Percentiles rank a stretch among this genome's conserved stretches.
phyloP scores from a whole-genome alignment of 2,113 vertebrate genomes.

The Trichechus manatus region DNA sequence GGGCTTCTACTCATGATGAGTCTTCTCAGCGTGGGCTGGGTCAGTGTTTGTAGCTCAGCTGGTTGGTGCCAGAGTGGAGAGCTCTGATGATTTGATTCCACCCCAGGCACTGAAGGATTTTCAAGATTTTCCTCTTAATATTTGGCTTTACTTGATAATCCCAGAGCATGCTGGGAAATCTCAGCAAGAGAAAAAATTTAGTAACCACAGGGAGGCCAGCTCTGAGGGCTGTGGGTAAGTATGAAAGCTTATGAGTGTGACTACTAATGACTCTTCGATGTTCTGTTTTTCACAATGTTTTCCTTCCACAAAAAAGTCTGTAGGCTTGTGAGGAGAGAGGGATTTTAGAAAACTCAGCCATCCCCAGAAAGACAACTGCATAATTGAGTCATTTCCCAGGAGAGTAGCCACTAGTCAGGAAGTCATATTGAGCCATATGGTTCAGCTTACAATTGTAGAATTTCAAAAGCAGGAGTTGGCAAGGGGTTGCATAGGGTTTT shows the following conservation, averaged over 20 bases:
- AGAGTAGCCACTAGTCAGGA: slow-evolving; percentile 54
- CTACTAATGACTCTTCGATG: slow-evolving; percentile 74
- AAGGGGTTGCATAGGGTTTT: not conserved
- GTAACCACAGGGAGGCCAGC: slow-evolving; percentile 71
- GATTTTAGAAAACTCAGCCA: slow-evolving; percentile 42
- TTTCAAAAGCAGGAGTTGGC: slow-evolving; percentile 70
- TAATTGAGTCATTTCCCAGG: slow-evolving; percentile 58
- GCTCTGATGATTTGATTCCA: slow-evolving; percentile 80
- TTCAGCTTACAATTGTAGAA: slow-evolving; percentile 50
- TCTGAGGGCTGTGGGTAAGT: slow-evolving; percentile 64
- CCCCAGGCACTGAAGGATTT: slow-evolving; percentile 81
- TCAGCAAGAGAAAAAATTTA: slow-evolving; percentile 79
- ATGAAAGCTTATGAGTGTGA: slow-evolving; percentile 60
- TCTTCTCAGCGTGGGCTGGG: slow-evolving; percentile 65
- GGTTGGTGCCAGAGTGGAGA: slow-evolving; percentile 69
- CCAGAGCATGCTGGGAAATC: slow-evolving; percentile 83
- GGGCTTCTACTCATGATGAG: slow-evolving; percentile 57
- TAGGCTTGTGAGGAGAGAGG: slow-evolving; percentile 33
- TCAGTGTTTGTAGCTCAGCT: slow-evolving; percentile 78
- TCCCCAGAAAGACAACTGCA: slow-evolving; percentile 60
- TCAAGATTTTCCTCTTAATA: slow-evolving; percentile 82
- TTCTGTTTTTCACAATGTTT: slow-evolving; percentile 62
- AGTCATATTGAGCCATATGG: slow-evolving; percentile 47
- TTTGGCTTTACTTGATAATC: slow-evolving; percentile 81
- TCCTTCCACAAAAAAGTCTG: not conserved